Conservation (phyloP, 2,888 invertebrate species). For the Tenthredo notha region DNA sequence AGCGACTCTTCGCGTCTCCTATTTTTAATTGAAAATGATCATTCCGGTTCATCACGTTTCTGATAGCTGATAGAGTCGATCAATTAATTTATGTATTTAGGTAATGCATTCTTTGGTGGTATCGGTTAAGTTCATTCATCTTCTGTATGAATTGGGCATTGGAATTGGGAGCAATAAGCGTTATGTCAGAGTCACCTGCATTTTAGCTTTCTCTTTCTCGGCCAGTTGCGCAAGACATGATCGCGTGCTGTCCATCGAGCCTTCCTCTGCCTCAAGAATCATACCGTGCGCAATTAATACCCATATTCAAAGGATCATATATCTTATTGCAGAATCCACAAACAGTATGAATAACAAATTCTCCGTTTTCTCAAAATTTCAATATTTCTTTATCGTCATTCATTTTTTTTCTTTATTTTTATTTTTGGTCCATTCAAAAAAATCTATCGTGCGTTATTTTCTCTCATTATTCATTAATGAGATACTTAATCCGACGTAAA, state of each 20-base stretch:
- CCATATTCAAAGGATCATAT: background rate
- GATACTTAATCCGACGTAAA: background rate
- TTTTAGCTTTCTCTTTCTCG: conserved; percentile 45
- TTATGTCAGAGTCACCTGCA: conserved; percentile 49
- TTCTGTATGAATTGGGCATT: conserved; percentile 15
- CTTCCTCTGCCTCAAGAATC: conserved; percentile 26
- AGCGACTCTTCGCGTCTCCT: background rate
- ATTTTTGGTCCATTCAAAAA: background rate
- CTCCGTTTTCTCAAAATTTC: background rate
- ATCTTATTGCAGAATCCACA: background rate
- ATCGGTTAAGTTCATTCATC: conserved; percentile 45
- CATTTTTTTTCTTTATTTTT: background rate
- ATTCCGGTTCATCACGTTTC: background rate
- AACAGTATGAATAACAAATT: background rate
- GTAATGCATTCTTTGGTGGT: background rate
- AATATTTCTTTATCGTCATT: background rate
- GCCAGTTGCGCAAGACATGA: conserved; percentile 45
- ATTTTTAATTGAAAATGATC: background rate
- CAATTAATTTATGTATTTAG: background rate
- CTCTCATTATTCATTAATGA: background rate
- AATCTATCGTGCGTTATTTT: background rate
- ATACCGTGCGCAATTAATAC: conserved; percentile 3
- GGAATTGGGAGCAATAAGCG: conserved; percentile 41
- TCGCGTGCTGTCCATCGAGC: conserved; percentile 29
- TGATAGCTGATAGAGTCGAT: background rate